These are phyloP conservation scores for Nasonovia ribisnigri DNA, from an alignment of 2,888 invertebrate genomes.

Conservation along the genomic window DNA sequence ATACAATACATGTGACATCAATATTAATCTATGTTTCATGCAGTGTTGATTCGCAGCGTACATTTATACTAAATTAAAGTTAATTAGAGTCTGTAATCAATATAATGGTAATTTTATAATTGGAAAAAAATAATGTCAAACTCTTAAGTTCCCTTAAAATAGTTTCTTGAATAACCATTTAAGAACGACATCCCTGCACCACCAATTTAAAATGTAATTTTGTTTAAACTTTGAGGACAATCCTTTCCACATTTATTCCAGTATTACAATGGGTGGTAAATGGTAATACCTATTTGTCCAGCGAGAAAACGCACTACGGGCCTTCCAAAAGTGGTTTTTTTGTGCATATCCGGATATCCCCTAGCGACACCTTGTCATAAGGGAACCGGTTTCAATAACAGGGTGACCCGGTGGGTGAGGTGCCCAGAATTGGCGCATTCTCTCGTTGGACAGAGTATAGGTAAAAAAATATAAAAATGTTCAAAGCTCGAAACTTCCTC, in stretches of 20 bases:
- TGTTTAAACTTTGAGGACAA: not conserved
- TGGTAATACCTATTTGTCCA: not conserved
- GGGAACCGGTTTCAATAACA: no score
- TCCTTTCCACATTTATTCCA: not conserved
- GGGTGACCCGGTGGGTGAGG: no score
- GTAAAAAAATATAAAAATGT: not conserved
- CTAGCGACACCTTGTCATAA: no score
- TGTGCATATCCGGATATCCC: no score
- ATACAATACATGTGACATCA: not conserved
- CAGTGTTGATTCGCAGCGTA: not conserved
- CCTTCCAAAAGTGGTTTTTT: no score
- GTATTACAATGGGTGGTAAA: not conserved
- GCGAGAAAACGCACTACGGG: no score
- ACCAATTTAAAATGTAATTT: not conserved
- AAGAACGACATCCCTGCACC: not conserved
- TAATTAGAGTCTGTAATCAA: not conserved
- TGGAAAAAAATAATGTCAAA: not conserved
- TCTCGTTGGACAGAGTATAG: not conserved
- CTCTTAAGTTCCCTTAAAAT: not conserved
- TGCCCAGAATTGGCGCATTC: no score
- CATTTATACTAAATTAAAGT: not conserved
- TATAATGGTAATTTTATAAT: not conserved
- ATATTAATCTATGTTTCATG: not conserved
- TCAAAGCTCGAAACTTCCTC: not conserved
- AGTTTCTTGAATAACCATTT: not conserved